Base-by-base conservation (phyloP, 2,797 vertebrate genomes). In the Protonibea diacanthus region DNA sequence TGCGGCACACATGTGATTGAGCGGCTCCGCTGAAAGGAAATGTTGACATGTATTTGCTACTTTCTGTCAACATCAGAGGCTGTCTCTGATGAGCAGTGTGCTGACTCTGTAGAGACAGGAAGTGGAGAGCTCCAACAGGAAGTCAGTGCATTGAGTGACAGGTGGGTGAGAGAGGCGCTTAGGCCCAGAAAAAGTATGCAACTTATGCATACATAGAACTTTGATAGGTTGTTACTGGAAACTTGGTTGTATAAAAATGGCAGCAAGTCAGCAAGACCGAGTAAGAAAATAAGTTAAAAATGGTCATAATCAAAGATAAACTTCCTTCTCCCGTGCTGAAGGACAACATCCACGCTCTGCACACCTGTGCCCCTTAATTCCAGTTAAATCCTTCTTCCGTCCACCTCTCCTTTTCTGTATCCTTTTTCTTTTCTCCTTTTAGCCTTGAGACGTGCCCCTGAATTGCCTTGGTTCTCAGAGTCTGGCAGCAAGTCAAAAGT, bases 401-500 rank as follows among this genome's bases (percentile, higher is more conserved):
- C 47, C 27, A 13, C 38, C 65, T 80, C 60, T 57, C 52, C 27
- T 11, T 18, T 29, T 72, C 23, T 25, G 15, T 69, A 63, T 76
- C 64, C 27, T 44, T 38, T 63, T 57, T 27, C 25, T 65, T 64
- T 21, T 18, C 68, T 61, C 48, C 52, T 49, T 42, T 70, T 15
- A 71, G 64, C 71, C 57, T 3, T 1, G 33, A 71, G 57, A 62
- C 75, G 71, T 51, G 72, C 82, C 86, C 78, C 83, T 82, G 83
- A 80, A 85, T 78, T 23, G 81, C 83, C 74, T 88, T 63, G 70
- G 67, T 72, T 88, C 82, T 82, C 69, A 62, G 65, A 71, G 38
- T 80, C 86, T 94, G 93, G 93, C 92, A 87, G 62, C 52, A 71
- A 89, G 89, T 91, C 92, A 91, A 88, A 86, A 91, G 88, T 83